Conservation (phyloP, 1,140 invertebrate genomes). For the Drosophila rufa region DNA sequence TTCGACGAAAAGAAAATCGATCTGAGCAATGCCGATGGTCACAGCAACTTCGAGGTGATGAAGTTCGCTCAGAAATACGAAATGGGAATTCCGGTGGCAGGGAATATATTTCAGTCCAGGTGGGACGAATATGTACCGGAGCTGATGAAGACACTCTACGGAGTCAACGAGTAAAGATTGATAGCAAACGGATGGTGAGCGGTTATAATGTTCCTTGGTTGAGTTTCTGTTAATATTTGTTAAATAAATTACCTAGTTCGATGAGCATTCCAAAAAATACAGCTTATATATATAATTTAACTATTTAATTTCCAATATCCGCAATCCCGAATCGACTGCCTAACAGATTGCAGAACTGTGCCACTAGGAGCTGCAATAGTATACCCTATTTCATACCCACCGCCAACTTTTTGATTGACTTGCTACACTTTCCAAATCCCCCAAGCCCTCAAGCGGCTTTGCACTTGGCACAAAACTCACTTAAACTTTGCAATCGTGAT, state of each 20-base stretch:
- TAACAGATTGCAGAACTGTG: not conserved
- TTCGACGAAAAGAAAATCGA: slow-evolving; percentile 69
- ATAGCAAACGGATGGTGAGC: not conserved
- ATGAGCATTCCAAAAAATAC: slow-evolving; percentile 37
- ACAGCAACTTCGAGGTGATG: slow-evolving; percentile 91
- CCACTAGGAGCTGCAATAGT: slow-evolving; percentile 7
- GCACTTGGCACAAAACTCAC: slow-evolving; percentile 79
- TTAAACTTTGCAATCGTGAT: slow-evolving; percentile 85
- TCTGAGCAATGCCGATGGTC: slow-evolving; percentile 89
- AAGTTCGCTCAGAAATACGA: slow-evolving; percentile 90
- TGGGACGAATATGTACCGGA: slow-evolving; percentile 95
- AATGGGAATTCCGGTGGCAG: slow-evolving; percentile 92
- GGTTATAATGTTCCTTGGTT: slow-evolving; percentile 15
- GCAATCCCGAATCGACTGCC: not conserved
- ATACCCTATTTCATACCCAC: not conserved
- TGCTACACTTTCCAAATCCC: slow-evolving; percentile 59
- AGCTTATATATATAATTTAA: too few relatives aligned
- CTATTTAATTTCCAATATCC: not conserved
- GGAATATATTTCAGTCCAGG: slow-evolving; percentile 94
- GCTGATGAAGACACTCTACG: slow-evolving; percentile 64
- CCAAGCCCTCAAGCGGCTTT: slow-evolving; percentile 41
- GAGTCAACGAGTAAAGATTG: slow-evolving; percentile 30
- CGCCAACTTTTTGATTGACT: slow-evolving; percentile 63
- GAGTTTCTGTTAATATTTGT: not conserved
- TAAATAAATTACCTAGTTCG: slow-evolving; percentile 23